phyloP scores from a whole-genome alignment of 2,797 vertebrate species.

The Anguilla megastoma region DNA sequence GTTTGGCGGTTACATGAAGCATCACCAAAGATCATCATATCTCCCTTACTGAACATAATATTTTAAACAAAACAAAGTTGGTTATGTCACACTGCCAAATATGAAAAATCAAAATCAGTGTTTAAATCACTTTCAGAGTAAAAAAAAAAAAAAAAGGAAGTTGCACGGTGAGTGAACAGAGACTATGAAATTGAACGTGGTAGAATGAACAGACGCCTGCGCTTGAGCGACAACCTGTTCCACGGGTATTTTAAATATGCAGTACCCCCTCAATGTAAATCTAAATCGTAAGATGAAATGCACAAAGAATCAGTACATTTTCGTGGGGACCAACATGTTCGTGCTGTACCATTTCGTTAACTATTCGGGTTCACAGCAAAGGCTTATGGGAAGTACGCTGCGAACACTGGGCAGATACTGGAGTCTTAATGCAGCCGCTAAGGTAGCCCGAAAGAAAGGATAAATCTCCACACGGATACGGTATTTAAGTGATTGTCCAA shows the following conservation, averaged over 20 bases:
- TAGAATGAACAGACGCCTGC: neutral
- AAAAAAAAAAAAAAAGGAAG: neutral
- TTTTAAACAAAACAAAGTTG: too few species aligned
- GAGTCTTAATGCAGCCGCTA: slow-evolving; percentile 31
- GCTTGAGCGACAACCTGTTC: neutral
- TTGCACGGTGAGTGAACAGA: too few species aligned
- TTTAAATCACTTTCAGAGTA: too few species aligned
- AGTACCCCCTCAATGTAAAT: neutral
- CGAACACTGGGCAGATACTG: slow-evolving; percentile 34
- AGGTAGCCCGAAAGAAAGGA: slow-evolving; percentile 31
- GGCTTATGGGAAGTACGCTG: slow-evolving; percentile 47
- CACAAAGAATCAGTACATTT: neutral
- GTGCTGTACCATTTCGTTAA: slow-evolving; percentile 29
- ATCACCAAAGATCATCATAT: too few species aligned
- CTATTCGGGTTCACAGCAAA: slow-evolving; percentile 43
- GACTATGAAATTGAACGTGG: neutral
- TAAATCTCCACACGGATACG: slow-evolving; percentile 24
- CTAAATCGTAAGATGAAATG: neutral
- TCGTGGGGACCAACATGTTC: neutral
- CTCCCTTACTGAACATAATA: too few species aligned
- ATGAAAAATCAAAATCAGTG: too few species aligned
- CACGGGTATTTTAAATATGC: neutral
- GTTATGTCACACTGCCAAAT: too few species aligned
- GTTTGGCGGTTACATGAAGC: too few species aligned
- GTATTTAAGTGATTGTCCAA: slow-evolving; percentile 31